These are phyloP conservation scores for Radopholus similis DNA, from an alignment of 1,140 invertebrate genomes.

Conservation along the genomic window DNA sequence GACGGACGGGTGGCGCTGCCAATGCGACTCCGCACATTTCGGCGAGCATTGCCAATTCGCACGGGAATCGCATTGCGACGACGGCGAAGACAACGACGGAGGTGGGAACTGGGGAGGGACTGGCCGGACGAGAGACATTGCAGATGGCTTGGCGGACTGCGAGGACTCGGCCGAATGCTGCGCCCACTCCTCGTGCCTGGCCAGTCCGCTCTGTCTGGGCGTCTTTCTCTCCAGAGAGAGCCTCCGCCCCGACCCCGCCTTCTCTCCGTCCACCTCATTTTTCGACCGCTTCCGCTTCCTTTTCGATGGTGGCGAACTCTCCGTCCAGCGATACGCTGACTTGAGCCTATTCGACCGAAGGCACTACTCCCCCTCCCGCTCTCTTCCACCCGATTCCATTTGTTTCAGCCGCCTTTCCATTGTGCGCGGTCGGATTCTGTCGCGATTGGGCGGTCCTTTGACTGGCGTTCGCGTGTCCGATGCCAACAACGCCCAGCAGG, in stretches of 20 bases:
- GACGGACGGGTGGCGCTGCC: constrained; percentile 76
- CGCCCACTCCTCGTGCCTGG: constrained; percentile 73
- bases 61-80: constrained; percentile 77
- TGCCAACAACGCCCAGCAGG: constrained; percentile 80
- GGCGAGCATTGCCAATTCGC: constrained; percentile 83
- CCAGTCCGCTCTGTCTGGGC: constrained; percentile 60
- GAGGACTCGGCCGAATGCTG: constrained; percentile 93
- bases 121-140: neutral
- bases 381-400: neutral
- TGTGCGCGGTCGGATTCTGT: constrained; percentile 84
- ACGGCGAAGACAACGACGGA: constrained; percentile 90
- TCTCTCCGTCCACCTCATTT: constrained; percentile 74
- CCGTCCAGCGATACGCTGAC: constrained; percentile 89
- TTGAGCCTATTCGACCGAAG: constrained; percentile 92
- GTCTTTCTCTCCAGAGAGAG: constrained; percentile 75
- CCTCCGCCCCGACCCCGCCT: constrained; percentile 86
- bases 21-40: constrained; percentile 87
- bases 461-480: constrained; percentile 90
- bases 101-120: constrained; percentile 66
- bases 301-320: constrained; percentile 79
- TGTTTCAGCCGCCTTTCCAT: constrained; percentile 83
- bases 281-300: constrained; percentile 96
- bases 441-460: constrained; percentile 80
- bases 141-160: constrained; percentile 91
- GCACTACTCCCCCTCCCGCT: constrained; percentile 63